Evolutionary conservation across 1,140 invertebrate species (phyloP), one percentile per base, ranked within the genome.

Genomic region (Bombyx mandarina): DNA sequence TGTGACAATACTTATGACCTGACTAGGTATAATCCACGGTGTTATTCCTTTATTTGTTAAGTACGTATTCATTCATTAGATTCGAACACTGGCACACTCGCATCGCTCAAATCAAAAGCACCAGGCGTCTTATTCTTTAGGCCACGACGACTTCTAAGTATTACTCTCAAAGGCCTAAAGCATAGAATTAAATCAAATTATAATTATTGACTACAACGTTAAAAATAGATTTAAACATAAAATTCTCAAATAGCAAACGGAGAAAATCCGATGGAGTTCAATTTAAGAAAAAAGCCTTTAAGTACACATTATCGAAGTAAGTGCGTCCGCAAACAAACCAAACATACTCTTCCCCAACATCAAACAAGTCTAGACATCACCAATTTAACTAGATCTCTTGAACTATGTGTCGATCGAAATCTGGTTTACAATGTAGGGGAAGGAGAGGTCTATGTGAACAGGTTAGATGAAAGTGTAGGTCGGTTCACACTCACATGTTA

Each of bases 291-390:
- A 56, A 70, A 59, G 62, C 45, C 26, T 46, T 69, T 69, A 68
- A 69, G 70, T 65, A 72, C 64, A 79, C 71, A 69, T 69, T 71
- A 77, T 82, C 79, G 54, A 63, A 61, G 67, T 77, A 77, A 83
- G 82, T 77, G 72, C 68, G 71, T 77, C 73, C 63, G 77, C 79
- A 83, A 86, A 86, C 75, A 86, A 69, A 67, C 70, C 72, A 73
- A 73, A 72, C 71, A 76, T 73, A 76, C 73, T 84, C 75, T 79
- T 71, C 69, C 77, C 68, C 69, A 59, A 82, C 73, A 80, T 77
- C 77, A 83, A 83, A 83, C 75, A 80, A 75, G 74, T 83, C 74
- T 77, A 71, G 71, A 75, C 66, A 54, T 44, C 56, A 56, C 71
- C 73, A 75, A 58, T 67, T 52, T 65, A 66, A 48, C n/a, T 6